These are phyloP conservation scores for Lamprologus speciosus DNA, from an alignment of 2,113 vertebrate genomes.

Conservation along the genomic window DNA sequence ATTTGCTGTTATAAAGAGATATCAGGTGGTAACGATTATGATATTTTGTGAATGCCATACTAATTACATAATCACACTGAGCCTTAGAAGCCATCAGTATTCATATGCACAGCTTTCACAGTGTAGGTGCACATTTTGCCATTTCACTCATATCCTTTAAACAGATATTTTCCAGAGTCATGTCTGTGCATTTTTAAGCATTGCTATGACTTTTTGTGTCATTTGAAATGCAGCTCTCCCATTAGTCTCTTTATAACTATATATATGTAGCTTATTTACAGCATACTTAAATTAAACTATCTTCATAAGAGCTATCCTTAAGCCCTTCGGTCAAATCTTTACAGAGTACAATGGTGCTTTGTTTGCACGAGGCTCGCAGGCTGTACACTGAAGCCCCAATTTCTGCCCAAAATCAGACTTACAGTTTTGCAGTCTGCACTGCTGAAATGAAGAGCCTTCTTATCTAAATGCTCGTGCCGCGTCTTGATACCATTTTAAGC, in stretches of 20 bases:
- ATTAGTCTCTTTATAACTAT: not conserved
- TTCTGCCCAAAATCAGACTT: not conserved
- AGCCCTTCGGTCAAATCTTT: not conserved
- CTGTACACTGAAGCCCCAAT: not conserved
- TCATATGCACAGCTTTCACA: not conserved
- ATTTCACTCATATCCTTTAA: not conserved
- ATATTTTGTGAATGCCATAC: constrained; percentile 19
- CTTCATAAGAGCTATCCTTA: not conserved
- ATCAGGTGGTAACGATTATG: not conserved
- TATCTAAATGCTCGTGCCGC: constrained; percentile 10
- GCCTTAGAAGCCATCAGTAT: not conserved
- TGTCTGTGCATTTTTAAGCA: not conserved
- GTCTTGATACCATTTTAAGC: constrained; percentile 10
- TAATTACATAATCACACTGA: constrained; percentile 6
- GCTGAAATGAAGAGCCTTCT: constrained; percentile 31
- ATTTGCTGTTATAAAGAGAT: constrained; percentile 10
- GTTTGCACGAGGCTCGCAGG: not conserved
- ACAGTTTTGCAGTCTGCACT: constrained; percentile 11
- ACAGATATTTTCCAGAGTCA: not conserved
- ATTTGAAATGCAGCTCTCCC: not conserved
- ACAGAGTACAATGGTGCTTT: not conserved
- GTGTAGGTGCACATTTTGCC: not conserved
- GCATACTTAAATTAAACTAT: not conserved
- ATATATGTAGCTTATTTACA: not conserved
- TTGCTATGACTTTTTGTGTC: not conserved